These are phyloP conservation scores for Seriola rivoliana DNA, from an alignment of 2,113 vertebrate genomes.

Conservation along the genomic window DNA sequence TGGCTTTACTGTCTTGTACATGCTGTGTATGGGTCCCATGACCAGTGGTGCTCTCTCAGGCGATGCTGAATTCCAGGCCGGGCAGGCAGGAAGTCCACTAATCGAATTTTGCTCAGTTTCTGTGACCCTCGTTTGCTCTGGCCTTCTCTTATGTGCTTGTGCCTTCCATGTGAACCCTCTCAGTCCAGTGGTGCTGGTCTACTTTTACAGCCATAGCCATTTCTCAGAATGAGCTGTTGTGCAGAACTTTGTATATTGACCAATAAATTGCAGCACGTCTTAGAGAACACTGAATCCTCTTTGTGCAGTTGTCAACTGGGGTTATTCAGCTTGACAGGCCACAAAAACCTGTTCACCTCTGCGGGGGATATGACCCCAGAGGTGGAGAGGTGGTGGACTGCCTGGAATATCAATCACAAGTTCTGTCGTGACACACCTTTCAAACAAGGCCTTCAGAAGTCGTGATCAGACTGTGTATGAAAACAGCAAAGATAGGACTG, in stretches of 20 bases:
- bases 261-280: constrained; percentile 45
- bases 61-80: constrained; percentile 20
- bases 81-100: constrained; percentile 50
- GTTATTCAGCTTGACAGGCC: constrained; percentile 34
- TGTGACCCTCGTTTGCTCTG: constrained; percentile 40
- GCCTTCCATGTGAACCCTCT: constrained; percentile 46
- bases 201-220: constrained; percentile 33
- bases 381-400: neutral
- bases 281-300: constrained; percentile 50
- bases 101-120: constrained; percentile 58
- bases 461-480: neutral
- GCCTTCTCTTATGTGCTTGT: constrained; percentile 19
- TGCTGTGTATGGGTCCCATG: constrained; percentile 21
- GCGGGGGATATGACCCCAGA: constrained; percentile 18
- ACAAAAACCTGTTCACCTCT: constrained; percentile 27
- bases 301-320: constrained; percentile 38
- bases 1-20: constrained; percentile 8
- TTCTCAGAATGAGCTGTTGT: constrained; percentile 46
- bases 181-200: neutral
- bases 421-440: neutral
- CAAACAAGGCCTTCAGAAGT: constrained; percentile 1
- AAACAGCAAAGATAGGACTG: neutral
- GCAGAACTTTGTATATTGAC: constrained; percentile 55
- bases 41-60: constrained; percentile 27
- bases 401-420: constrained; percentile 24